Base-by-base conservation (phyloP, 1,140 invertebrate species). In the Plodia interpunctella region DNA sequence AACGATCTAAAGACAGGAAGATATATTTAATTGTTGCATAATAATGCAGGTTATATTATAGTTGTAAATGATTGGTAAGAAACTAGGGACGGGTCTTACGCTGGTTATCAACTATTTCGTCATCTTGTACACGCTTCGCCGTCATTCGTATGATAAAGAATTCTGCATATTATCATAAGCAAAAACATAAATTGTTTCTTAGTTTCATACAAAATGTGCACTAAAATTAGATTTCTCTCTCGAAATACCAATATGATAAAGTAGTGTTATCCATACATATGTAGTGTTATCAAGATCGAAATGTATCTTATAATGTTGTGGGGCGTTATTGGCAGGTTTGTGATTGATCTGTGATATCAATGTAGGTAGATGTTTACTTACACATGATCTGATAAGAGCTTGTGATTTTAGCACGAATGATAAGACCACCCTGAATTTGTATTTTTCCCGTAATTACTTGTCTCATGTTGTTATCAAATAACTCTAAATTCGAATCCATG, bases 401-500 rank as follows among this genome's bases (percentile, higher is more conserved):
- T 59, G 62, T 73, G 70, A 73, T 78, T 75, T 73, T 63, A 61
- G 57, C 59, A 63, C 61, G 49, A 55, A 38, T 64, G 66, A 75
- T 75, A 78, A 67, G 68, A 69, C 54, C 44, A 15, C 10, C 6
- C 30, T 32, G 11, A 32, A 32, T 32, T 32, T 32, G 6, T 32
- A 32, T 44, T 15, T 15, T 44, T 44, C 10, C 15, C n/a, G n/a
- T 44, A 44, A 44, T 17, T 44, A 38, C n/a, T 25, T 3, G 21
- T 25, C 21, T n/a, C n/a, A 28, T 28, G 28, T 28, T 28, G 28
- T 28, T 28, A 5, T 28, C 4, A 28, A 28, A 5, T 28, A 9
- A 28, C 3, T 5, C 3, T 28, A 28, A 5, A 9, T n/a, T n/a
- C n/a, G n/a, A n/a, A n/a, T n/a, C n/a, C n/a, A n/a, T n/a, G n/a